A percentile compares a stretch with the other conserved stretches of the same genome.
Evolutionary conservation across 2,797 vertebrate genomes (phyloP).

Genomic region (Coccyzus lansbergi): DNA sequence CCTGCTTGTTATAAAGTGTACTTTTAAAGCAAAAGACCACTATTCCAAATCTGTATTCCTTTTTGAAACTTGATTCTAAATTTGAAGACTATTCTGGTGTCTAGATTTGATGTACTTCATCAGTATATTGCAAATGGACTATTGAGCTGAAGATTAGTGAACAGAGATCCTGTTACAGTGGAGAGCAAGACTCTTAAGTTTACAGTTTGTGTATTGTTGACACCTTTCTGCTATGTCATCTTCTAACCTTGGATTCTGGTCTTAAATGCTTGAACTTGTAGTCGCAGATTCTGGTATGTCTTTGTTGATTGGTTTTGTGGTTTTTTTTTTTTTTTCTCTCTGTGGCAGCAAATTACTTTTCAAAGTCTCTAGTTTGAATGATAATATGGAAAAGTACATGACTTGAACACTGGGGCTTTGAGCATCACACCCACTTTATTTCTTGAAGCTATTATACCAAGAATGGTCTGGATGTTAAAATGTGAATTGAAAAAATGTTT

Average conservation of each 20-base stretch:
- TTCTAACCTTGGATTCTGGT: conserved; percentile 36
- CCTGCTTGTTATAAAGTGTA: background rate
- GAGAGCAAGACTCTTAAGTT: conserved; percentile 59
- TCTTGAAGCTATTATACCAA: conserved; percentile 60
- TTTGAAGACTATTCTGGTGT: background rate
- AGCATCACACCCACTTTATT: conserved; percentile 21
- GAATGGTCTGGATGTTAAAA: conserved; percentile 66
- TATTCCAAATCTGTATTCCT: background rate
- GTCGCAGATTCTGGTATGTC: conserved; percentile 9
- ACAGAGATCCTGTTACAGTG: conserved; percentile 40
- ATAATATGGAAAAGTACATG: background rate
- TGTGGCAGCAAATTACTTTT: conserved; percentile 36
- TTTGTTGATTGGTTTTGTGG: background rate
- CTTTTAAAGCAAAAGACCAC: conserved; percentile 19
- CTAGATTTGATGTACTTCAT: background rate
- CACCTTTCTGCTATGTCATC: conserved; percentile 20
- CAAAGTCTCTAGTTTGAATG: conserved; percentile 37
- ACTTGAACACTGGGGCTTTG: conserved; percentile 46
- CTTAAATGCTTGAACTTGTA: conserved; percentile 41
- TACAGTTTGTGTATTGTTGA: background rate
- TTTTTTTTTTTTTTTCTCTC: background rate
- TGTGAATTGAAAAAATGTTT: conserved; percentile 71
- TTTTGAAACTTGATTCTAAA: conserved; percentile 1
- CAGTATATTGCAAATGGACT: background rate
- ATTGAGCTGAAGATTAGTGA: background rate